Conservation (phyloP, 2,113 vertebrate species). For the Stegastes partitus region DNA sequence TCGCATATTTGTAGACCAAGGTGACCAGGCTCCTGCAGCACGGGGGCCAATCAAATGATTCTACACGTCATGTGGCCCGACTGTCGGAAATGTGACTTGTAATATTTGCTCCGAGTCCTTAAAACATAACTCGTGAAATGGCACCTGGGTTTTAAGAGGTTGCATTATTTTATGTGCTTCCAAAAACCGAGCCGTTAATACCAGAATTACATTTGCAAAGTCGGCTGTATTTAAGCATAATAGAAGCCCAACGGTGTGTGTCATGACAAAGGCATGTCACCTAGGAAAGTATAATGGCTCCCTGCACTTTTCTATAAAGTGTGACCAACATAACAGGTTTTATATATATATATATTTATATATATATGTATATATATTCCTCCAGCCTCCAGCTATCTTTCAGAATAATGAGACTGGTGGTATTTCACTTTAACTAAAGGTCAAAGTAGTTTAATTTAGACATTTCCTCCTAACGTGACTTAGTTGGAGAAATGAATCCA, state of each 20-base stretch:
- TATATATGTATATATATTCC: conserved; percentile 1
- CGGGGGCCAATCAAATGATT: background rate
- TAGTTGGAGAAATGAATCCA: conserved; percentile 49
- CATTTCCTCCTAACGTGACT: conserved; percentile 53
- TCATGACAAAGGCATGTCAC: conserved; percentile 53
- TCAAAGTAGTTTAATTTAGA: conserved; percentile 73
- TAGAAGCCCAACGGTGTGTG: conserved; percentile 1
- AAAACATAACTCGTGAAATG: conserved; percentile 27
- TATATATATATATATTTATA: conserved; percentile 54
- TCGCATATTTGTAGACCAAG: conserved; percentile 36
- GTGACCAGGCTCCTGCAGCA: conserved; percentile 25
- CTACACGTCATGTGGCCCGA: conserved; percentile 2
- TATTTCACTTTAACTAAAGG: conserved; percentile 73
- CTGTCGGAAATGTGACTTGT: conserved; percentile 7
- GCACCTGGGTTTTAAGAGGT: conserved; percentile 16
- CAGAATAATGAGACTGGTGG: conserved; percentile 75
- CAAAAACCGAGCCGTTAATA: conserved; percentile 11
- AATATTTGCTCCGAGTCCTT: conserved; percentile 27
- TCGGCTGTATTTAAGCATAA: conserved; percentile 11
- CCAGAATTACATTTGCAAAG: conserved; percentile 3
- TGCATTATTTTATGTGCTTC: background rate
- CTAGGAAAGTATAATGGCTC: conserved; percentile 9
- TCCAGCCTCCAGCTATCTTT: conserved; percentile 51
- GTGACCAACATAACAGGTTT: conserved; percentile 43
- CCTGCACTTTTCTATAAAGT: conserved; percentile 41